Evolutionary conservation across 2,113 vertebrate genomes (phyloP), one percentile per base, ranked within the genome.

Genomic region (Takifugu bimaculatus): DNA sequence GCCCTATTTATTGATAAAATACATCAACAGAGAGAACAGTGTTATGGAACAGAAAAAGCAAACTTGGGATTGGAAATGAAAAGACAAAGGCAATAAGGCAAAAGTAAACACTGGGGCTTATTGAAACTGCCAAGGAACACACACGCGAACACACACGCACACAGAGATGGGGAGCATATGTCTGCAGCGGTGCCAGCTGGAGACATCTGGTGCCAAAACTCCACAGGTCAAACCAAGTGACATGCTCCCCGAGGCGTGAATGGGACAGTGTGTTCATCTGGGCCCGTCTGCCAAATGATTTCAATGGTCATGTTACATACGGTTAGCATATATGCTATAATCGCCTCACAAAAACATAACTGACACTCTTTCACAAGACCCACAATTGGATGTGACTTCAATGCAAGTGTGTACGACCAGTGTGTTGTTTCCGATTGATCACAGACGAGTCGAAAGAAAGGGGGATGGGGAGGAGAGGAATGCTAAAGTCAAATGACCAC

Each of bases 201-300:
- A 87, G 83, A 89, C 88, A 87, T 88, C 83, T 88, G 87, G 79
- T 89, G 87, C 81, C 86, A 86, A 84, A 87, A 87, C 85, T 89
- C 86, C 70, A 90, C 89, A 86, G 88, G 89, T 91, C 89, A 83
- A 75, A 82, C 50, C 57, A 76, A 85, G 81, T 87, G 85, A 87
- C 84, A 87, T 72, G 72, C 70, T 85, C 78, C 81, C 78, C 65
- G 72, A 75, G 75, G 81, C 79, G 65, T 80, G 72, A 57, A 73
- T 29, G 54, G 55, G 61, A 67, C 65, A 25, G 57, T 71, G 59
- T 55, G 57, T 50, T 45, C 20, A 26, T 58, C 44, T 79, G 62
- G 54, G 39, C 77, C 3, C 60, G 39, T 61, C 62, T 60, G 79
- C 66, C 68, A 79, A 72, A 74, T 68, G n/a, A 81, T 61, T 70